A percentile compares a stretch with the other conserved stretches of the same genome.
Conservation (phyloP, 2,113 vertebrate genomes). For the Anhinga rufa region DNA sequence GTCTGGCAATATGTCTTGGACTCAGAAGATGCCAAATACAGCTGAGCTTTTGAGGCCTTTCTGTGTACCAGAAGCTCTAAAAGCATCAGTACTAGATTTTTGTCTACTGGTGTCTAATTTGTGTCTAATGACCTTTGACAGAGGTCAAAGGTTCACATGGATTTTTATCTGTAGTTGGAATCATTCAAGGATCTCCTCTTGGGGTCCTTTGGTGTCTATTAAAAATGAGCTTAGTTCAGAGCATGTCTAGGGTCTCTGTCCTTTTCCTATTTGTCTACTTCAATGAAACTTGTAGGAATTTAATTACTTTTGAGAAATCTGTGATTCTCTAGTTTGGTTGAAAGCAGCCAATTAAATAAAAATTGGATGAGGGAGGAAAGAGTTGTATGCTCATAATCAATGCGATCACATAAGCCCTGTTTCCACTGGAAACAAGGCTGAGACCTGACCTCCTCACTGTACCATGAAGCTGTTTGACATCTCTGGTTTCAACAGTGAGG, state of each 20-base stretch:
- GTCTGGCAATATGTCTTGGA: not conserved
- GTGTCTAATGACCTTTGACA: not conserved
- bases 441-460: not conserved
- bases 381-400: not conserved
- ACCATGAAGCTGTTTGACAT: not conserved
- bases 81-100: not conserved
- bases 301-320: conserved; percentile 3
- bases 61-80: not conserved
- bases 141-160: not conserved
- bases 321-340: not conserved
- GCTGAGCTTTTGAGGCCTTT: not conserved
- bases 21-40: not conserved
- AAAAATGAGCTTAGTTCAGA: not conserved
- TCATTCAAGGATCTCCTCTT: not conserved
- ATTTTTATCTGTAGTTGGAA: not conserved
- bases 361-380: conserved; percentile 19
- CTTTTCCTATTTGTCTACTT: conserved; percentile 8
- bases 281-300: not conserved
- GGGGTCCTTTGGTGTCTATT: not conserved
- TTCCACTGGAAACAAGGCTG: conserved; percentile 4
- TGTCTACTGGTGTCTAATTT: not conserved
- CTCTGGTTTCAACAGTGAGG: not conserved
- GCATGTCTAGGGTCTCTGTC: not conserved
- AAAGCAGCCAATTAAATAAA: conserved; percentile 17
- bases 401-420: not conserved